A percentile compares a stretch with the other conserved stretches of the same genome.
Evolutionary conservation across 1,140 invertebrate genomes (phyloP).

Genomic region (Holcopasites calliopsidis): DNA sequence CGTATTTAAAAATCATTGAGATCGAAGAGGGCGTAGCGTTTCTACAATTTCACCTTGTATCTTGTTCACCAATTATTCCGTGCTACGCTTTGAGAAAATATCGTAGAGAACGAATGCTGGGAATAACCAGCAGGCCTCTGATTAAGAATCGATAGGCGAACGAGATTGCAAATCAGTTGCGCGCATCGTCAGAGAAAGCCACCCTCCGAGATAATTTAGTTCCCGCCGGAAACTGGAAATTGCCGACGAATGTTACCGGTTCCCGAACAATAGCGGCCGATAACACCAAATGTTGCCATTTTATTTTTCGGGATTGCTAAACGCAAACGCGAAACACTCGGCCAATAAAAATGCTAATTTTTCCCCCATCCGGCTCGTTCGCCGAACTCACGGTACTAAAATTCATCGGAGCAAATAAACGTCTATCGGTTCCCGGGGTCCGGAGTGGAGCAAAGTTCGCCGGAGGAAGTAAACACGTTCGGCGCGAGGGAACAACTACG

Average conservation of each 20-base stretch:
- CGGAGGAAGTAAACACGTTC: neutral
- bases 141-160: conserved; percentile 28
- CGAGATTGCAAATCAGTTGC: conserved; percentile 15
- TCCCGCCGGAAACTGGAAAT: neutral
- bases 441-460: neutral
- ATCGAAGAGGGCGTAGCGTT: no score
- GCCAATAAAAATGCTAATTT: conserved; percentile 4
- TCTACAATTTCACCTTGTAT: no score
- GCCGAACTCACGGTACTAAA: neutral
- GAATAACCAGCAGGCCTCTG: no score
- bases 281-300: neutral
- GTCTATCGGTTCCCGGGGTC: neutral
- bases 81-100: no score
- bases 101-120: no score
- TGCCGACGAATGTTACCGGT: neutral
- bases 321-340: neutral
- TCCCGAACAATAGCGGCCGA: neutral
- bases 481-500: neutral
- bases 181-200: neutral
- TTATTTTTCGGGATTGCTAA: neutral
- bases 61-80: no score
- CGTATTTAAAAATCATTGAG: no score
- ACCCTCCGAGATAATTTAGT: neutral
- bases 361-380: neutral
- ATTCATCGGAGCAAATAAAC: neutral